These are phyloP conservation scores for Aegypius monachus DNA, from an alignment of 2,113 vertebrate species.

Conservation along the genomic window DNA sequence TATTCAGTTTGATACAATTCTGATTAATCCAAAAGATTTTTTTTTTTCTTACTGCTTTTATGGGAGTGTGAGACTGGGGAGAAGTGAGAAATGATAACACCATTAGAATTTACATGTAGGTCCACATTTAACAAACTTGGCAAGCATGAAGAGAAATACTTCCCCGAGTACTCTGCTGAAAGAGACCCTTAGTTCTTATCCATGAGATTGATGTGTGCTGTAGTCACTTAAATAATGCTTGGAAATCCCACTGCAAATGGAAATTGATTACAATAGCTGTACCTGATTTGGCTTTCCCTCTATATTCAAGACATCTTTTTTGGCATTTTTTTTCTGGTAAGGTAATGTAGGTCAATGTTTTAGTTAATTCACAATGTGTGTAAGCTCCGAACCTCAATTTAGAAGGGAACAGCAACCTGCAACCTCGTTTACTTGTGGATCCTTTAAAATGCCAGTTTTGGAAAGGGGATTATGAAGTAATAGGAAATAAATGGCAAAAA, in stretches of 20 bases:
- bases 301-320: background rate
- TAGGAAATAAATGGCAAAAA: background rate
- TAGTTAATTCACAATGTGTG: background rate
- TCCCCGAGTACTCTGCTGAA: background rate
- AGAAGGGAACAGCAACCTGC: background rate
- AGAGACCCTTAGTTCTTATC: background rate
- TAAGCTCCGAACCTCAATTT: background rate
- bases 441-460: background rate
- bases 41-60: background rate
- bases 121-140: background rate
- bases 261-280: background rate
- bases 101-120: background rate
- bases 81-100: background rate
- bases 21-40: background rate
- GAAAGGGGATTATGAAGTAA: background rate
- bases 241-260: background rate
- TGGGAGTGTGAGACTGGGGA: background rate
- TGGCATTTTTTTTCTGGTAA: background rate
- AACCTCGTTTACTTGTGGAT: background rate
- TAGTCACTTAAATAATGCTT: background rate
- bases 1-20: background rate
- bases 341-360: background rate
- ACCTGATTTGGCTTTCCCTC: background rate
- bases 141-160: background rate
- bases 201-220: background rate